Evolutionary conservation across 2,113 vertebrate genomes (phyloP).

Genomic region (Protomyctophum bolini): DNA sequence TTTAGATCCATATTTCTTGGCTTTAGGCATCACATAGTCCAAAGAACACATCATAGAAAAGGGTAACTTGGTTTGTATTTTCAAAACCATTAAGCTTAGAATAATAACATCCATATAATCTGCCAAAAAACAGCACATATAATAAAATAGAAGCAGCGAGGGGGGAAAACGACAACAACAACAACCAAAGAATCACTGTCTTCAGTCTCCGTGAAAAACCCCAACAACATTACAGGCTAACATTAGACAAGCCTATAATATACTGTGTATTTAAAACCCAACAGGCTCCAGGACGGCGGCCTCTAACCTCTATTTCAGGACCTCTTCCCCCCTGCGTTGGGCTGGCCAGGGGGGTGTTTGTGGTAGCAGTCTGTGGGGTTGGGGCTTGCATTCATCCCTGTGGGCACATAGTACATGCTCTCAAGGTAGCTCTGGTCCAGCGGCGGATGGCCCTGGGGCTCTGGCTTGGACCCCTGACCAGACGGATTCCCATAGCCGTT

Average conservation of each 20-base stretch:
- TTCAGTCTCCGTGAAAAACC: conserved; percentile 66
- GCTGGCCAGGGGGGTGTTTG: conserved; percentile 73
- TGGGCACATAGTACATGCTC: conserved; percentile 89
- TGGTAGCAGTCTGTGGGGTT: conserved; percentile 79
- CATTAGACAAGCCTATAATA: conserved; percentile 65
- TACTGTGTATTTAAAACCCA: conserved; percentile 71
- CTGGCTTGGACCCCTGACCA: conserved; percentile 75
- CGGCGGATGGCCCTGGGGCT: conserved; percentile 73
- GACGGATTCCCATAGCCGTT: conserved; percentile 63
- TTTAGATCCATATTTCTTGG: conserved; percentile 13
- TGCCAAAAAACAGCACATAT: conserved; percentile 32
- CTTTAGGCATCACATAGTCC: conserved; percentile 13
- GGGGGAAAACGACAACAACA: conserved; percentile 43
- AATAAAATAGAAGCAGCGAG: conserved; percentile 54
- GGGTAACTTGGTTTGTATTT: conserved; percentile 12
- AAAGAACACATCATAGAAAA: conserved; percentile 44
- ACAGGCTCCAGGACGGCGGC: conserved; percentile 72
- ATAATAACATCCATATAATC: conserved; percentile 10
- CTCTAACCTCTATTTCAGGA: conserved; percentile 77
- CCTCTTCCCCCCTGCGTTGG: conserved; percentile 81
- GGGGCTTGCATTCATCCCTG: conserved; percentile 86
- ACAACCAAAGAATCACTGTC: conserved; percentile 55
- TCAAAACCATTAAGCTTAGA: conserved; percentile 35
- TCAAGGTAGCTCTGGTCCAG: conserved; percentile 87
- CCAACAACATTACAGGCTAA: conserved; percentile 71